phyloP scores from a whole-genome alignment of 2,888 invertebrate genomes.

The Meiosimyza platycephala region DNA sequence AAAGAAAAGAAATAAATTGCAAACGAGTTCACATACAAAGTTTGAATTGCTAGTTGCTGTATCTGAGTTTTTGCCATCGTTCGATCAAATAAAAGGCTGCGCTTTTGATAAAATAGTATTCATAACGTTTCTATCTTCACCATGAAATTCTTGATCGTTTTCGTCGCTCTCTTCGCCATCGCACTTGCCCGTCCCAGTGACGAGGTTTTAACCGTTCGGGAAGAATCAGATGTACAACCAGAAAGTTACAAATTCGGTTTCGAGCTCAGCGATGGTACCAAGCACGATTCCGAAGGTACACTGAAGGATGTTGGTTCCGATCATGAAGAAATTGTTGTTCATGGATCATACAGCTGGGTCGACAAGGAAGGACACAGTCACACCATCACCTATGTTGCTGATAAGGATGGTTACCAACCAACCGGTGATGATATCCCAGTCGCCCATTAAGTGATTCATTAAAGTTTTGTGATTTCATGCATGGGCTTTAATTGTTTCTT shows the following conservation, averaged over 20 bases:
- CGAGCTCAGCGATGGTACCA: conserved; percentile 69
- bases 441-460: too few relatives aligned
- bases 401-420: conserved; percentile 66
- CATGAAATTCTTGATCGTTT: conserved; percentile 49
- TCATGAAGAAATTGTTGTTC: conserved; percentile 67
- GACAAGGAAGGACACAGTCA: conserved; percentile 71
- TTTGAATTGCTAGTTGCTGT: too few relatives aligned
- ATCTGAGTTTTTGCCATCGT: too few relatives aligned
- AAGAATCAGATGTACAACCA: conserved; percentile 69
- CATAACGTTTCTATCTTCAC: too few relatives aligned
- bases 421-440: too few relatives aligned
- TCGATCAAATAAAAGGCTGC: too few relatives aligned
- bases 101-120: too few relatives aligned
- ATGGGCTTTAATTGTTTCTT: too few relatives aligned
- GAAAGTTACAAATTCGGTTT: conserved; percentile 71
- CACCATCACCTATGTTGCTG: conserved; percentile 68
- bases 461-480: too few relatives aligned
- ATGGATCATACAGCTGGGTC: conserved; percentile 68
- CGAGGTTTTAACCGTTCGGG: conserved; percentile 55
- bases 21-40: too few relatives aligned
- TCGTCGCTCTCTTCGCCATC: conserved; percentile 53
- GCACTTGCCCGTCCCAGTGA: conserved; percentile 51
- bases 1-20: too few relatives aligned
- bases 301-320: conserved; percentile 69
- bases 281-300: conserved; percentile 68